Conservation (phyloP, 2,797 vertebrate genomes). For the Micromesistius poutassou region DNA sequence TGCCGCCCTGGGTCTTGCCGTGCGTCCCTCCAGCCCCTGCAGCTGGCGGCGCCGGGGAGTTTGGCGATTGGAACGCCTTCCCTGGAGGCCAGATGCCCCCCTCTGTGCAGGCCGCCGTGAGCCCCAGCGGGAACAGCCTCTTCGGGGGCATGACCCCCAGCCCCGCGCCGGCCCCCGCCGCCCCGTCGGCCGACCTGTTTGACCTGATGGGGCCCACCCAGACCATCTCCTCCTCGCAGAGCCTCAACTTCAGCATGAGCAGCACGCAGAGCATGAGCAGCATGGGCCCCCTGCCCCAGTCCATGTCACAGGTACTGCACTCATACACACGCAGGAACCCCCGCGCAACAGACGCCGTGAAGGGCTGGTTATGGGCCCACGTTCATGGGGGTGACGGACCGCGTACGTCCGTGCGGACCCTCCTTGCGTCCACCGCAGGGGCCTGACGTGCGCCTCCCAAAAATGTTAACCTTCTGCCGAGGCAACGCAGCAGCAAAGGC, state of each 20-base stretch:
- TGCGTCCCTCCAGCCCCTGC: slow-evolving; percentile 60
- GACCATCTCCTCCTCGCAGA: slow-evolving; percentile 87
- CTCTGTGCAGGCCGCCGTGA: slow-evolving; percentile 67
- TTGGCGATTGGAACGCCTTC: slow-evolving; percentile 96
- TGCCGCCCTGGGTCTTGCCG: background rate
- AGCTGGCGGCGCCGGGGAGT: slow-evolving; percentile 84
- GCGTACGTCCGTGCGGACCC: no score
- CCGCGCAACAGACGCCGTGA: no score
- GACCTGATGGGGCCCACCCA: slow-evolving; percentile 86
- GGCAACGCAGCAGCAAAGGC: no score
- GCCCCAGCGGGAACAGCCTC: slow-evolving; percentile 67
- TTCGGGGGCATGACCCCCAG: slow-evolving; percentile 69
- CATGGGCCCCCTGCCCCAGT: slow-evolving; percentile 79
- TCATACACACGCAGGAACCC: background rate
- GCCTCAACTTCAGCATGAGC: slow-evolving; percentile 92
- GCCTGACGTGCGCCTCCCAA: no score
- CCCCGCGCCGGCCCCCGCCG: slow-evolving; percentile 51
- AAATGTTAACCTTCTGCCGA: no score
- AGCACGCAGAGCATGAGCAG: slow-evolving; percentile 74
- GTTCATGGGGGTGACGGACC: no score
- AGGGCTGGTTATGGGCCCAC: no score
- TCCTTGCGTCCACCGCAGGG: no score
- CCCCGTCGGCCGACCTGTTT: slow-evolving; percentile 84
- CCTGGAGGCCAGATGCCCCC: slow-evolving; percentile 75
- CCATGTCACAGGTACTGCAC: slow-evolving; percentile 84